A percentile compares a stretch with the other conserved stretches of the same genome.
These are phyloP conservation scores for Zygothrica quintamaculata DNA, from an alignment of 2,888 invertebrate species.

Conservation along the genomic window DNA sequence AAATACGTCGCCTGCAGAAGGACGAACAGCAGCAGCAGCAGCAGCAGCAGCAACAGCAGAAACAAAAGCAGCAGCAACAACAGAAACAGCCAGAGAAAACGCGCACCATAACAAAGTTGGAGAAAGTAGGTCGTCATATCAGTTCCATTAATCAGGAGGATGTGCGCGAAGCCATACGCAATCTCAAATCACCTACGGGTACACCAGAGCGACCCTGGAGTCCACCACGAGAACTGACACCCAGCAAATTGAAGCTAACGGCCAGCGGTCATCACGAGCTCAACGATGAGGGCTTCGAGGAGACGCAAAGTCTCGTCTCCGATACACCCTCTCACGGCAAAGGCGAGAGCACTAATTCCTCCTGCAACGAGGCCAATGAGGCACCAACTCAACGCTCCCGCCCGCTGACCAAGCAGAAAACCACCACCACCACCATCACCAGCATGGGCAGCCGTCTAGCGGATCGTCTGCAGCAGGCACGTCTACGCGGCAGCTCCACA, in stretches of 20 bases:
- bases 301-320: slow-evolving; percentile 94
- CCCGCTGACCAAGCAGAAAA: slow-evolving; percentile 58
- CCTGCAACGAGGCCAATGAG: slow-evolving; percentile 88
- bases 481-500: slow-evolving; percentile 44
- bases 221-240: slow-evolving; percentile 83
- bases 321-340: slow-evolving; percentile 93
- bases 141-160: slow-evolving; percentile 90
- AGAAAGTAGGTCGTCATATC: slow-evolving; percentile 87
- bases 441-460: slow-evolving; percentile 65
- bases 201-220: slow-evolving; percentile 87
- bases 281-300: slow-evolving; percentile 96
- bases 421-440: slow-evolving; percentile 60
- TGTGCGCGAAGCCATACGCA: slow-evolving; percentile 88
- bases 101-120: slow-evolving; percentile 81
- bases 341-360: slow-evolving; percentile 87
- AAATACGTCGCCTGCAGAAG: slow-evolving; percentile 55
- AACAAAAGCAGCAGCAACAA: slow-evolving; percentile 64
- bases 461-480: slow-evolving; percentile 71
- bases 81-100: slow-evolving; percentile 83
- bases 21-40: slow-evolving; percentile 39
- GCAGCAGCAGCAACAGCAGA: slow-evolving; percentile 80
- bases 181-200: slow-evolving; percentile 87
- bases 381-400: slow-evolving; percentile 76
- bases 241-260: slow-evolving; percentile 68
- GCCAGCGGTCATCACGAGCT: slow-evolving; percentile 86